phyloP scores from a whole-genome alignment of 2,888 invertebrate genomes.

The Lepidonotus clava region DNA sequence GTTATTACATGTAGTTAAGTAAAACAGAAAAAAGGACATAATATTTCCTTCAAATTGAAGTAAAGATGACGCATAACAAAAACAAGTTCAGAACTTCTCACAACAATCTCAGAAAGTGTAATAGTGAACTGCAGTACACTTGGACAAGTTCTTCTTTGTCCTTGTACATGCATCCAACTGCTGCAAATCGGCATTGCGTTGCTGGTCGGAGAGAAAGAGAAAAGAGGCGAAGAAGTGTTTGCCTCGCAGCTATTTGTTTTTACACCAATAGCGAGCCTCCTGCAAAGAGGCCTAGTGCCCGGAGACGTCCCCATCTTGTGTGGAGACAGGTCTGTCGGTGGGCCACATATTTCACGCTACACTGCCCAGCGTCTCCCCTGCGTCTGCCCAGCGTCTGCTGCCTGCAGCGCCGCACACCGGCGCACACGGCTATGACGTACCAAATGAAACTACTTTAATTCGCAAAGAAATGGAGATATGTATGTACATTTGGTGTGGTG shows the following conservation, averaged over 20 bases:
- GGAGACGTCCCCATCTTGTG: slow-evolving; percentile 12
- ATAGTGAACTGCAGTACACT: too few species aligned
- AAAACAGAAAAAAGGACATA: too few species aligned
- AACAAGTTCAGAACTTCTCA: too few species aligned
- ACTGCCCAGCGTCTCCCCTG: slow-evolving; percentile 23
- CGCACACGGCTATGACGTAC: neutral
- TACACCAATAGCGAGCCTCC: slow-evolving; percentile 44
- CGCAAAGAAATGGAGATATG: too few species aligned
- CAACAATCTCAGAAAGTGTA: too few species aligned
- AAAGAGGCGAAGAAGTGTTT: slow-evolving; percentile 30
- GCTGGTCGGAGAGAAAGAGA: neutral
- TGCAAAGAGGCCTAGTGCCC: slow-evolving; percentile 32
- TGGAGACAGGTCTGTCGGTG: slow-evolving; percentile 38
- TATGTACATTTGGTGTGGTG: too few species aligned
- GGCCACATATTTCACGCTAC: slow-evolving; percentile 42
- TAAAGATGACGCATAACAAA: too few species aligned
- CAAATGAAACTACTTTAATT: too few species aligned
- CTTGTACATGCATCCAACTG: too few species aligned
- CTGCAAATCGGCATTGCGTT: neutral
- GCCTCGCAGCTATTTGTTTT: slow-evolving; percentile 41
- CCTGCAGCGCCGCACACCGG: slow-evolving; percentile 4
- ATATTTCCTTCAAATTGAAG: too few species aligned
- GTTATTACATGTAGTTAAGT: too few species aligned
- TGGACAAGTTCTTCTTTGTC: too few species aligned
- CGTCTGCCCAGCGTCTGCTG: slow-evolving; percentile 19